Conservation (phyloP, 2,113 vertebrate species). For the Carettochelys insculpta region DNA sequence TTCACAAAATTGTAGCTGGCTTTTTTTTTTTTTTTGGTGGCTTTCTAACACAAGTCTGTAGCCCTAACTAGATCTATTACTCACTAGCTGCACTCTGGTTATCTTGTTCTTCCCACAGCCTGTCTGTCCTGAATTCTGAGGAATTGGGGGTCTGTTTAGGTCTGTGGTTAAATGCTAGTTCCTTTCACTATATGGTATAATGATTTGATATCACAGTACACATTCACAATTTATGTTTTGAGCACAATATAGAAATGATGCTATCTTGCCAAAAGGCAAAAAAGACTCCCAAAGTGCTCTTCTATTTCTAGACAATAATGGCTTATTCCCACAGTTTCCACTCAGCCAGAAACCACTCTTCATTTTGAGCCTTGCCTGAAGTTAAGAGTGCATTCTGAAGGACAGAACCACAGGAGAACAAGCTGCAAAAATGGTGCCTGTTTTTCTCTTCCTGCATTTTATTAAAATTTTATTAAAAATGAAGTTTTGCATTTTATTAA, state of each 20-base stretch:
- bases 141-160: background rate
- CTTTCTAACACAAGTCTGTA: background rate
- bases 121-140: background rate
- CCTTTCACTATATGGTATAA: rapidly evolving
- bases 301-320: background rate
- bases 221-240: background rate
- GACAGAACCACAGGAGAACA: background rate
- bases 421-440: background rate
- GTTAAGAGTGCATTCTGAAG: background rate
- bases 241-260: background rate
- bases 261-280: background rate
- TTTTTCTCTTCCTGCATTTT: background rate
- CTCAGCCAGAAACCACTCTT: background rate
- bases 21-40: no score
- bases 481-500: background rate
- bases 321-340: background rate
- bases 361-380: background rate
- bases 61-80: background rate
- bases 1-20: background rate
- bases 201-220: background rate
- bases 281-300: background rate
- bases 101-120: background rate
- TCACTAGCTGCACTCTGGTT: background rate
- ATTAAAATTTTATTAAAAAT: no score
- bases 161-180: background rate